Percentiles rank a stretch among this genome's conserved stretches.
Evolutionary conservation across 2,888 invertebrate genomes (phyloP).

Genomic region (Autographa gamma): DNA sequence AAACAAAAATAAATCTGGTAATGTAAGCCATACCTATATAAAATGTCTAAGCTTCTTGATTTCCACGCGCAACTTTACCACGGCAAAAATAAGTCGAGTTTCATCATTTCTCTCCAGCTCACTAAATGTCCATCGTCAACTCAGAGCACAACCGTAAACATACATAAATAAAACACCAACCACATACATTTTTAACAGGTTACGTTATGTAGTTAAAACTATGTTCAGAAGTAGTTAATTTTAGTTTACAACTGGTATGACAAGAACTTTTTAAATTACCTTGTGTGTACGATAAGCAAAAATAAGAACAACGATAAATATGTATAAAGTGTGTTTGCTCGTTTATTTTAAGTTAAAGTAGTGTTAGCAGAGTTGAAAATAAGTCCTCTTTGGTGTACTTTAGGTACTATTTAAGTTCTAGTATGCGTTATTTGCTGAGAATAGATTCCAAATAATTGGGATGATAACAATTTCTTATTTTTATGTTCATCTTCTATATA

Average conservation of each 20-base stretch:
- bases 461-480: too few relatives aligned
- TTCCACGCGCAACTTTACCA: too few relatives aligned
- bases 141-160: not conserved
- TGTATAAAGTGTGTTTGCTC: not conserved
- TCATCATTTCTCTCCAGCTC: not conserved
- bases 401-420: not conserved
- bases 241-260: slow-evolving; percentile 23
- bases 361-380: not conserved
- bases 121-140: not conserved
- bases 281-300: not conserved
- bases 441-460: too few relatives aligned
- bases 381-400: not conserved
- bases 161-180: not conserved
- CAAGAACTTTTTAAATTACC: slow-evolving; percentile 18
- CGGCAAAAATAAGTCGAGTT: too few relatives aligned
- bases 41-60: too few relatives aligned
- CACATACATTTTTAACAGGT: slow-evolving; percentile 14
- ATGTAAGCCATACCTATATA: too few relatives aligned
- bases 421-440: too few relatives aligned
- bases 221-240: slow-evolving; percentile 23
- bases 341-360: not conserved
- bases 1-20: too few relatives aligned
- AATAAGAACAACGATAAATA: slow-evolving; percentile 9
- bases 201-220: slow-evolving; percentile 15
- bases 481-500: too few relatives aligned